phyloP scores from a whole-genome alignment of 2,888 invertebrate genomes.

The Morpho helenor region DNA sequence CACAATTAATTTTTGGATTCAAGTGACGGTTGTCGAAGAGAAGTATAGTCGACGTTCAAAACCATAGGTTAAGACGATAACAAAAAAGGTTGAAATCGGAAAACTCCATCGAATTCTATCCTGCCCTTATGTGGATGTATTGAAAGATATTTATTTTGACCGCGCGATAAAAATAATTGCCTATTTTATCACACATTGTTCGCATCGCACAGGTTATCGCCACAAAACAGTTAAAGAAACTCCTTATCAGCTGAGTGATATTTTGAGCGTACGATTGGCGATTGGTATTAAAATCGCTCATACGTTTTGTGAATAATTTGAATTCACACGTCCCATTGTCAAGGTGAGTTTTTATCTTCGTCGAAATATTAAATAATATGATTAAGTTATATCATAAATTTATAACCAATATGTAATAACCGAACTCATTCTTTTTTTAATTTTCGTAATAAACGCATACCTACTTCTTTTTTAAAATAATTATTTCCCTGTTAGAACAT shows the following conservation, averaged over 20 bases:
- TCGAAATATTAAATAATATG: not conserved
- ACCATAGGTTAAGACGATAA: no score
- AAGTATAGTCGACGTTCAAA: no score
- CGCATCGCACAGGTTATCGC: constrained; percentile 10
- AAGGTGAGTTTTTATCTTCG: constrained; percentile 4
- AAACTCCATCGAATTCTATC: no score
- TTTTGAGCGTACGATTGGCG: not conserved
- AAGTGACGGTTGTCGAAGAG: no score
- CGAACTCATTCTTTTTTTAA: not conserved
- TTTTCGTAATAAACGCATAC: not conserved
- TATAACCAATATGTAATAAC: no score
- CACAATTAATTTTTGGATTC: no score
- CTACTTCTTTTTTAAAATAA: no score
- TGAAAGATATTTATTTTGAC: no score
- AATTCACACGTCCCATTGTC: constrained; percentile 5
- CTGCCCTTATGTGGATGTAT: no score
- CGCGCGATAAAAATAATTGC: not conserved
- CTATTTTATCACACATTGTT: not conserved
- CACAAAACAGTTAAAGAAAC: constrained; percentile 7
- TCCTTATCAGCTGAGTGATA: not conserved
- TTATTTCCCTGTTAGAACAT: no score
- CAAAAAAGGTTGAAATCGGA: no score
- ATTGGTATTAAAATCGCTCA: constrained; percentile 2
- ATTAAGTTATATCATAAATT: not conserved
- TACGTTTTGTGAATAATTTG: constrained; percentile 1